Percentiles rank a stretch among this genome's conserved stretches.
Conservation (phyloP, 1,140 invertebrate genomes). For the Calliphora vicina region DNA sequence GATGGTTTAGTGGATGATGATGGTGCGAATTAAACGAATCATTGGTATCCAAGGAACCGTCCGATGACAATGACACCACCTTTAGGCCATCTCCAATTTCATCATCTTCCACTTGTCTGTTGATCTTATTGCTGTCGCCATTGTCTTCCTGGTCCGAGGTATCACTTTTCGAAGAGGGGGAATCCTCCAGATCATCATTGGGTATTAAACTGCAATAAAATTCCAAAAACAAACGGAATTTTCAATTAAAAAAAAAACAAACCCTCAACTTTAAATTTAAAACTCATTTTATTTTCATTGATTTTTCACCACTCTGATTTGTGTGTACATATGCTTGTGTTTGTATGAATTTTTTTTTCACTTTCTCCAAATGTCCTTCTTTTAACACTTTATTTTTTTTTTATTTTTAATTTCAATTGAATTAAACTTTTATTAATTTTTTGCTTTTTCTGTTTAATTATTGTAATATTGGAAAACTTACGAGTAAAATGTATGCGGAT, state of each 20-base stretch:
- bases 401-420: neutral
- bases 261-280: too few relatives aligned
- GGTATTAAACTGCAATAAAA: slow-evolving; percentile 54
- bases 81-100: slow-evolving; percentile 63
- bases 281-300: slow-evolving; percentile 21
- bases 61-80: slow-evolving; percentile 50
- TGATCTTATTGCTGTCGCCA: slow-evolving; percentile 42
- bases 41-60: slow-evolving; percentile 55
- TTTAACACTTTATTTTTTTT: neutral
- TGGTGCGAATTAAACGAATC: slow-evolving; percentile 60
- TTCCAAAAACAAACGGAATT: neutral
- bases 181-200: slow-evolving; percentile 69
- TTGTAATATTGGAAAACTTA: slow-evolving; percentile 64
- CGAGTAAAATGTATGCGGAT: slow-evolving; percentile 75
- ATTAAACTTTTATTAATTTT: neutral
- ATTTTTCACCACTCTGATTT: slow-evolving; percentile 37
- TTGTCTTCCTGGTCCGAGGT: slow-evolving; percentile 62
- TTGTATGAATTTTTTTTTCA: neutral
- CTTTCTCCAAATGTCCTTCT: slow-evolving; percentile 2
- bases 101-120: slow-evolving; percentile 59
- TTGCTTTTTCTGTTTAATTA: neutral
- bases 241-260: neutral
- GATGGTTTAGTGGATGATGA: slow-evolving; percentile 59
- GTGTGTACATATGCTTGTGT: neutral
- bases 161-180: slow-evolving; percentile 79